These are phyloP conservation scores for Cyphomyrus discorhynchus DNA, from an alignment of 2,113 vertebrate genomes.

Conservation along the genomic window DNA sequence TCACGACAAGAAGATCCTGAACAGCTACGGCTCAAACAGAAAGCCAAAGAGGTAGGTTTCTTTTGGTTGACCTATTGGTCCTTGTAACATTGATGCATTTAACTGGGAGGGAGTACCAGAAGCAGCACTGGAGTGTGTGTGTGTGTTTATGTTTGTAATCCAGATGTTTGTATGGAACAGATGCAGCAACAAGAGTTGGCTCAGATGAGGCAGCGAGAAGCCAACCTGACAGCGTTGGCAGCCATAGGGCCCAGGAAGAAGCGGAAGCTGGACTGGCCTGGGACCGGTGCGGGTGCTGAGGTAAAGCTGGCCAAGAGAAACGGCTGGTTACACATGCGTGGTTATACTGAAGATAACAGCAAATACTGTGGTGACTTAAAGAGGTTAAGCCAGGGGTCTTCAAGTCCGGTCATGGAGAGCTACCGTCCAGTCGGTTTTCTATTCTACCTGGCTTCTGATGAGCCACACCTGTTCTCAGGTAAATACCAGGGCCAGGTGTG, in stretches of 20 bases:
- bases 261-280: conserved; percentile 77
- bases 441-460: too few relatives aligned
- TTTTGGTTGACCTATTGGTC: neutral
- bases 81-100: neutral
- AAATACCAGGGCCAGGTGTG: too few relatives aligned
- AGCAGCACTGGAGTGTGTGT: neutral
- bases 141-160: neutral
- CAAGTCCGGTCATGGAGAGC: too few relatives aligned
- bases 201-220: conserved; percentile 90
- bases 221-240: conserved; percentile 89
- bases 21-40: conserved; percentile 91
- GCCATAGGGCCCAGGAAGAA: conserved; percentile 93
- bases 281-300: conserved; percentile 77
- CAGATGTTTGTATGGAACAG: conserved; percentile 49
- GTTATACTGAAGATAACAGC: neutral
- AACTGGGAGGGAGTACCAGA: neutral
- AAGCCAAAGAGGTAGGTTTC: conserved; percentile 85
- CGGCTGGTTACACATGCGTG: neutral
- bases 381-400: neutral
- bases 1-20: conserved; percentile 97
- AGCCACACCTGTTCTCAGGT: too few relatives aligned
- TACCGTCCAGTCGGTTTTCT: too few relatives aligned
- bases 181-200: conserved; percentile 97
- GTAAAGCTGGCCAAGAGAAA: conserved; percentile 48
- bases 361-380: neutral